Base-by-base conservation (phyloP, 1,140 invertebrate genomes). In the Theocolax elegans region DNA sequence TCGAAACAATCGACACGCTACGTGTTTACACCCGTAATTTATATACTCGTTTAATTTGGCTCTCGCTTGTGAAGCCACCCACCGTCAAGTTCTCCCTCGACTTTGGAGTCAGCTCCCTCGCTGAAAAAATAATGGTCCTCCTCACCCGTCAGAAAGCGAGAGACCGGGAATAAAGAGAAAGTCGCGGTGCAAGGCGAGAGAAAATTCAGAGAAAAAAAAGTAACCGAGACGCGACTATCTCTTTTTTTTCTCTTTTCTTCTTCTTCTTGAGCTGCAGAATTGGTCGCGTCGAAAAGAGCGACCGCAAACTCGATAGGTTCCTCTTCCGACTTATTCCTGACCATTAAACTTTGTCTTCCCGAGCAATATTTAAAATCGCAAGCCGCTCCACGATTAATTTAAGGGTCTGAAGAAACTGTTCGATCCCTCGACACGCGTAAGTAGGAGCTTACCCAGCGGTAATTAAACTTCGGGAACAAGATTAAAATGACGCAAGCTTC, bases 291-390 rank as follows among this genome's bases (percentile, higher is more conserved):
- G 42, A 58, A 70, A 56, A 63, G 49, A 63, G 51, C 23, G 35
- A 19, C 8, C 12, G 49, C 19, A 68, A 25, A 63, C 19, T 48
- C 67, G 67, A 70, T 70, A 48, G 40, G n/a, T 64, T 46, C 25
- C 23, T 54, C 58, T 44, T 60, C 49, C 35, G 60, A 66, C 70
- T 72, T 62, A 72, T 72, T 72, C 70, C 70, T 48, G 46, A 54
- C 64, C 70, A 67, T 72, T 72, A 67, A 72, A 72, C 70, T 72
- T 72, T 62, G 44, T 66, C 53, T 56, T n/a, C n/a, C 62, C 3
- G 12, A 64, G 64, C 64, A 53, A 72, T 72, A 67, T 72, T 72
- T 72, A 67, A 72, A 72, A 72, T 71, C 44, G 53, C 35, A 59
- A 71, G 60, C 42, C 21, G 46, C 44, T 46, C 10, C 27, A 49